Percentiles rank a stretch among this genome's conserved stretches.
These are phyloP conservation scores for Carapus acus DNA, from an alignment of 2,797 vertebrate species.

Conservation along the genomic window DNA sequence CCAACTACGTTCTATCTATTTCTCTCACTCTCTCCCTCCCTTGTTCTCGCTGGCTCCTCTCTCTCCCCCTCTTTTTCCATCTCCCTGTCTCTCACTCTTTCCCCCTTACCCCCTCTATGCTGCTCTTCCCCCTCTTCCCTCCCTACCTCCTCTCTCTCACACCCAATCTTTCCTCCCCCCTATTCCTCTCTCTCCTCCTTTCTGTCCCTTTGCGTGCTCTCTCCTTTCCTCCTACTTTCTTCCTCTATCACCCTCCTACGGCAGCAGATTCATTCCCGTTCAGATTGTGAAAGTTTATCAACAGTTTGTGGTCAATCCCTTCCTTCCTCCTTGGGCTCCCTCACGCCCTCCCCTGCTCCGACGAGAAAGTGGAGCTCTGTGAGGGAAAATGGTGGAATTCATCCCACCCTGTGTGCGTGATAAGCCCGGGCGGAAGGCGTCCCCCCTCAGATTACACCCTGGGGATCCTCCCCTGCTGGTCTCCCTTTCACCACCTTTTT, in stretches of 20 bases:
- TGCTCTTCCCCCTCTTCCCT: too few relatives aligned
- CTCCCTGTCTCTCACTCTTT: too few relatives aligned
- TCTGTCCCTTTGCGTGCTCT: conserved; percentile 28
- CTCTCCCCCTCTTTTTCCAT: too few relatives aligned
- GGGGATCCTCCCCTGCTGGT: conserved; percentile 66
- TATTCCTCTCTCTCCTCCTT: conserved; percentile 26
- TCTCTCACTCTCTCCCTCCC: too few relatives aligned
- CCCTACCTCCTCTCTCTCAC: too few relatives aligned
- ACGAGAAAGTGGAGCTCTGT: conserved; percentile 62
- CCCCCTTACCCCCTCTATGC: too few relatives aligned
- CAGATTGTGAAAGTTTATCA: conserved; percentile 71
- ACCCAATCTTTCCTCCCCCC: too few relatives aligned
- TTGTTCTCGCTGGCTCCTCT: too few relatives aligned
- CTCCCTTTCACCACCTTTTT: conserved; percentile 65
- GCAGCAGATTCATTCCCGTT: conserved; percentile 46
- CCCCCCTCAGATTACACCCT: conserved; percentile 61
- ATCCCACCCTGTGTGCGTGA: conserved; percentile 62
- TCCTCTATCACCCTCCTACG: conserved; percentile 46
- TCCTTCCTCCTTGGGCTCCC: conserved; percentile 57
- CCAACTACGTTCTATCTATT: too few relatives aligned
- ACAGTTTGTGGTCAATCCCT: conserved; percentile 57
- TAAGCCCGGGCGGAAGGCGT: conserved; percentile 63
- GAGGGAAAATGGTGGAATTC: conserved; percentile 71
- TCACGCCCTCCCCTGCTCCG: conserved; percentile 42
- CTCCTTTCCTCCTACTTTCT: conserved; percentile 26